phyloP scores from a whole-genome alignment of 2,113 vertebrate genomes.

The Ondatra zibethicus region DNA sequence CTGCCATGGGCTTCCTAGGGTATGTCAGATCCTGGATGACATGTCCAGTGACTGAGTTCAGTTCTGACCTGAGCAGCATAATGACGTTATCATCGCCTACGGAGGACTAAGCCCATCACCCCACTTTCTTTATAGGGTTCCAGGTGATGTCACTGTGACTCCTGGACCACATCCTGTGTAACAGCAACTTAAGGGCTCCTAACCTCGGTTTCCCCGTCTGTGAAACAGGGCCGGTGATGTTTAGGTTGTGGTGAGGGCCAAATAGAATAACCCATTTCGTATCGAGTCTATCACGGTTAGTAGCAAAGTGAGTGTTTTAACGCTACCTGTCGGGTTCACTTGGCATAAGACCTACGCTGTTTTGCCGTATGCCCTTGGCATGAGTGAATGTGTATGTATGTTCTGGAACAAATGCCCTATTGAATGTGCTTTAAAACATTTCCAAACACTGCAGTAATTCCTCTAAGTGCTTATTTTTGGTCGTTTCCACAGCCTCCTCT shows the following conservation, averaged over 20 bases:
- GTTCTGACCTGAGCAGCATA: neutral
- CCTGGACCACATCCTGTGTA: neutral
- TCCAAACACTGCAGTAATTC: conserved; percentile 58
- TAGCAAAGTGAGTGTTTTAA: neutral
- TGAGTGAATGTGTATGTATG: conserved; percentile 18
- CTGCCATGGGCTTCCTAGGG: neutral
- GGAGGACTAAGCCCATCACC: neutral
- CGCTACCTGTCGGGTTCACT: neutral
- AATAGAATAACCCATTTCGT: neutral
- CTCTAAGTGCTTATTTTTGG: conserved; percentile 51
- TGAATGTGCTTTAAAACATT: conserved; percentile 52
- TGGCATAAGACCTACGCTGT: neutral
- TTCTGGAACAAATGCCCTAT: conserved; percentile 46
- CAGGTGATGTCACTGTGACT: neutral
- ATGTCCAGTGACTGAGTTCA: neutral
- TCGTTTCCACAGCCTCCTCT: conserved; percentile 47
- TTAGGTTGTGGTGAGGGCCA: neutral
- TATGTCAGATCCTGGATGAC: neutral
- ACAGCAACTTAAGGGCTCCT: neutral
- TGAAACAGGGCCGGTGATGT: neutral
- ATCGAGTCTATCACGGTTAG: neutral
- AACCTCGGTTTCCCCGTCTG: neutral
- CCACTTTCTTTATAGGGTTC: neutral
- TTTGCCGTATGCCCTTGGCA: neutral
- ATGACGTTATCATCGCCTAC: neutral